These are phyloP conservation scores for Holacanthella duospinosa DNA, from an alignment of 2,888 invertebrate genomes.

Conservation along the genomic window DNA sequence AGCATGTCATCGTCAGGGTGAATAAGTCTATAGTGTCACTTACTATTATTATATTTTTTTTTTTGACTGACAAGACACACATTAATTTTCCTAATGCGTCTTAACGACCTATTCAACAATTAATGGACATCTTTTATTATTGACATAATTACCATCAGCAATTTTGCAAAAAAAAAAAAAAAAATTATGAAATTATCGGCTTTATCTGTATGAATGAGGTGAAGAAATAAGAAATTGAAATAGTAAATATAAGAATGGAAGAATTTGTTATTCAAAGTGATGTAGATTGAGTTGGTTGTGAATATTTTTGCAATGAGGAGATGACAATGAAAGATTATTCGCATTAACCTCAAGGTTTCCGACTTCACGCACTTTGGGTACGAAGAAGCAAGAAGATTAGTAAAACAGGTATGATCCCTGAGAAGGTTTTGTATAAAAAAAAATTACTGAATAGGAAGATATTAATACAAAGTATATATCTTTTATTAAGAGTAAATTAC, in stretches of 20 bases:
- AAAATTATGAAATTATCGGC: background rate
- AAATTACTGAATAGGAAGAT: background rate
- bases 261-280: background rate
- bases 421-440: background rate
- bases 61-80: background rate
- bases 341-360: background rate
- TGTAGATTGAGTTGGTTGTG: too few relatives aligned
- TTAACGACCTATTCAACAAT: background rate
- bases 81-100: background rate
- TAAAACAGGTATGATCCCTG: background rate
- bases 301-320: too few relatives aligned
- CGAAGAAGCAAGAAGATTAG: background rate
- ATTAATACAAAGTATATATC: background rate
- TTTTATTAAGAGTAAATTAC: background rate
- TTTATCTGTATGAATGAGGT: background rate
- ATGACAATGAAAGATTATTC: too few relatives aligned
- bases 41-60: background rate
- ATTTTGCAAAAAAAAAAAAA: background rate
- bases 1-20: background rate
- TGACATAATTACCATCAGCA: background rate
- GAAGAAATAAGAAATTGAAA: background rate
- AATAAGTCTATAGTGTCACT: background rate
- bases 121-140: background rate
- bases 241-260: too few relatives aligned
- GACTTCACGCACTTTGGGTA: background rate